Evolutionary conservation across 2,888 invertebrate genomes (phyloP), one percentile per base, ranked within the genome.

Genomic region (Cantharis lateralis): DNA sequence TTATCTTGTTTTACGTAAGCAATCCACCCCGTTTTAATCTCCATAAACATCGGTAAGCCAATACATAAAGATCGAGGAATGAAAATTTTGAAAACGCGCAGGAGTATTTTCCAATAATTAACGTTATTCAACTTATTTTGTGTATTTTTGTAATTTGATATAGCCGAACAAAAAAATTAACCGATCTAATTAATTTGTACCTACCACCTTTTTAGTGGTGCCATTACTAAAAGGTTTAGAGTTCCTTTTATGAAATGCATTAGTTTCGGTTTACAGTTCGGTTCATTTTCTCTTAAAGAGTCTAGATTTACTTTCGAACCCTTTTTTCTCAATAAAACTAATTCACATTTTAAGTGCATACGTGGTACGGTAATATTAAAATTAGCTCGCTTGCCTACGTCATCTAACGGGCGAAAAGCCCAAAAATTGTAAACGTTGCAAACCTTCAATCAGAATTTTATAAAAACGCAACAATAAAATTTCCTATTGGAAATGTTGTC

Each of bases 201-300:
- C 63, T 63, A 66, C 64, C 18, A 18, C 64, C 24, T 66, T 66
- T 66, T 24, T n/a, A 13, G 18, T 20, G 20, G 63, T 18, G 64
- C 64, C 64, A 66, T 66, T 66, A 66, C 24, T 24, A 20, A 66
- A 66, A 66, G 24, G 64, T 18, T 20, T 66, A 18, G 64, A 66
- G 64, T 66, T 66, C 64, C 64, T 66, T 66, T 66, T 66, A 66
- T 66, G 63, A 28, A 62, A 63, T 63, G 71, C 71, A 71, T 71
- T 71, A 71, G 71, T 71, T 71, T 71, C 71, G 63, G 64, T 64
- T 71, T 71, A 71, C 71, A 15, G 71, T 32, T 24, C 63, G 64
- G 16, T 64, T 71, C 24, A 26, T 32, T 71, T 71, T 71, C 71
- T 26, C 32, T 64, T 24, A 66, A 18, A 10, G 70, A 66, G 15